phyloP scores from a whole-genome alignment of 2,797 vertebrate genomes.

The Allochrocebus solatus region DNA sequence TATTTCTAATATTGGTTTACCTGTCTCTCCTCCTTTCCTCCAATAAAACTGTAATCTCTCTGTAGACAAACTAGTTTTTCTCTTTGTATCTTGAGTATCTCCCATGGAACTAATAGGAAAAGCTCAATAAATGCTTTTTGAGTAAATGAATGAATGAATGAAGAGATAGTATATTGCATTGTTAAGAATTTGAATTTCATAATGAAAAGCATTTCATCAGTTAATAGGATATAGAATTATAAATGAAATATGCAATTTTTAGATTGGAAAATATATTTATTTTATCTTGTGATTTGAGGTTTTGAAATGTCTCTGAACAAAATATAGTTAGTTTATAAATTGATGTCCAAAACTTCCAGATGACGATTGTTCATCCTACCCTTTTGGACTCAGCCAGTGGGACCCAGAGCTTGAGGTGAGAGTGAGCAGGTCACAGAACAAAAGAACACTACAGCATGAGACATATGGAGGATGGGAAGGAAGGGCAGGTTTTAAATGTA shows the following conservation, averaged over 20 bases:
- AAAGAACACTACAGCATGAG: background rate
- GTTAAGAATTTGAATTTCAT: background rate
- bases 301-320: background rate
- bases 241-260: background rate
- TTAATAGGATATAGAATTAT: background rate
- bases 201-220: background rate
- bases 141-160: background rate
- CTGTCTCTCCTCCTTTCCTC: background rate
- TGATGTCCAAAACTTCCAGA: background rate
- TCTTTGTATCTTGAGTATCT: background rate
- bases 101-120: background rate
- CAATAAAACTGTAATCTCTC: background rate
- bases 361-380: background rate
- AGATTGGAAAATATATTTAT: background rate
- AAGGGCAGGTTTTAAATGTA: background rate
- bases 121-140: background rate
- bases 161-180: background rate
- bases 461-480: background rate
- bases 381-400: background rate
- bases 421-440: background rate
- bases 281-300: background rate
- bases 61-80: background rate
- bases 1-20: background rate
- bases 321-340: background rate
- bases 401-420: background rate